Conservation (phyloP, 2,113 vertebrate genomes). For the Cyprinodon tularosa region DNA sequence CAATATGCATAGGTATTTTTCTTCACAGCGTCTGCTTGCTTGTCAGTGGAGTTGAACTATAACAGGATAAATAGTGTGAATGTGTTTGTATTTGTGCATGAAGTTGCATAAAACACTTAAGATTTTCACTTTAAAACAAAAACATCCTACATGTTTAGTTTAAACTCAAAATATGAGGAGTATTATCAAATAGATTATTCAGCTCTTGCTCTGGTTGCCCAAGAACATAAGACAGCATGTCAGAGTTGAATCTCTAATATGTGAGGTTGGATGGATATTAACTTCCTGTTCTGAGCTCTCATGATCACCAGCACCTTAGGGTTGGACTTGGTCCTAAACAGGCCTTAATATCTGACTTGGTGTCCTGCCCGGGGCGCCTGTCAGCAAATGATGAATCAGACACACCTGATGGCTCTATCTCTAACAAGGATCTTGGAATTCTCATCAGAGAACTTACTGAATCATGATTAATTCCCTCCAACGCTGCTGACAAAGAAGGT, state of each 20-base stretch:
- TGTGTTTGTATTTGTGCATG: neutral
- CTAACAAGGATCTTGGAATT: conserved; percentile 92
- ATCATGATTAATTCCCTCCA: conserved; percentile 92
- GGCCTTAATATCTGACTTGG: conserved; percentile 77
- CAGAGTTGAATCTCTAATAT: conserved; percentile 13
- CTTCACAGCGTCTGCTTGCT: conserved; percentile 41
- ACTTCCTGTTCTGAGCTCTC: conserved; percentile 39
- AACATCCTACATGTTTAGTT: neutral
- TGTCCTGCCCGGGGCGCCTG: conserved; percentile 84
- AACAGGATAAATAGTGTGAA: conserved; percentile 1
- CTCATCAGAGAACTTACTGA: conserved; percentile 93
- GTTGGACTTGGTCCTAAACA: conserved; percentile 67
- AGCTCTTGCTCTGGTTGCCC: neutral
- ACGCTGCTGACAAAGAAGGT: conserved; percentile 88
- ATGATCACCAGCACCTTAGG: conserved; percentile 61
- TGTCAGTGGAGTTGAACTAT: neutral
- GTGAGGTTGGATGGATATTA: conserved; percentile 19
- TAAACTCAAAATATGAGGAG: neutral
- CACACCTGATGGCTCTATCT: conserved; percentile 92
- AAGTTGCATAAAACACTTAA: neutral
- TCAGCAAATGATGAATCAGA: conserved; percentile 87
- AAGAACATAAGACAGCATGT: conserved; percentile 10
- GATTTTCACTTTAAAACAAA: neutral
- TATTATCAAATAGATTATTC: neutral
- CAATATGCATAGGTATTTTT: conserved; percentile 30